Conservation (phyloP, 2,113 vertebrate genomes). For the Dendrocopos noguchii region DNA sequence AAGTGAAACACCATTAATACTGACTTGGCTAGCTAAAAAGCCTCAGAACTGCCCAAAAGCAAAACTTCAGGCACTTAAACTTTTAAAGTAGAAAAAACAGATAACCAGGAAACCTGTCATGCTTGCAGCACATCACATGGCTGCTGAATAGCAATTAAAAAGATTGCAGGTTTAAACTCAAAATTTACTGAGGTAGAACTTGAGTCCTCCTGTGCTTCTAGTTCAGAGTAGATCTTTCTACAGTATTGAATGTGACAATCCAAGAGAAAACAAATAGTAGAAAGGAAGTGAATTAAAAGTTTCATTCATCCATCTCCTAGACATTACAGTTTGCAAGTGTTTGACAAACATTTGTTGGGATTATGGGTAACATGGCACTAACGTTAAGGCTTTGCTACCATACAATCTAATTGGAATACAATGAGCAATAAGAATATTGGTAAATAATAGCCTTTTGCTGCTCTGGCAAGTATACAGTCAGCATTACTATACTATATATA, state of each 20-base stretch:
- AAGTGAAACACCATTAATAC: neutral
- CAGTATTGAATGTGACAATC: neutral
- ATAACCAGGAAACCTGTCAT: neutral
- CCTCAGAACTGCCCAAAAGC: neutral
- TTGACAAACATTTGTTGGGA: neutral
- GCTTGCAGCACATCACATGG: neutral
- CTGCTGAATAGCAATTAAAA: neutral
- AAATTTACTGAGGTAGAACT: neutral
- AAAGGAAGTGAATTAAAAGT: neutral
- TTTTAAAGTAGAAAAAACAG: neutral
- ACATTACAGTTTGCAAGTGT: neutral
- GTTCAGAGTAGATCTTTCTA: neutral
- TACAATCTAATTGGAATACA: rapidly evolving
- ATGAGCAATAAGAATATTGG: neutral
- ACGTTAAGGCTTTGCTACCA: neutral
- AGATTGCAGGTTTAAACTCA: neutral
- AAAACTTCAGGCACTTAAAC: neutral
- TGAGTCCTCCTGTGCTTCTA: neutral
- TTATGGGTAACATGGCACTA: neutral
- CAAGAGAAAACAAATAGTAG: neutral
- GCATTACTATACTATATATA: neutral
- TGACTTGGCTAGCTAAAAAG: neutral
- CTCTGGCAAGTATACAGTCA: neutral
- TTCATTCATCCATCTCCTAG: neutral
- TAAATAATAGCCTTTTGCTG: neutral